A percentile compares a stretch with the other conserved stretches of the same genome.
Conservation (phyloP, 2,888 invertebrate genomes). For the Scaptomyza cyrtandrae region DNA sequence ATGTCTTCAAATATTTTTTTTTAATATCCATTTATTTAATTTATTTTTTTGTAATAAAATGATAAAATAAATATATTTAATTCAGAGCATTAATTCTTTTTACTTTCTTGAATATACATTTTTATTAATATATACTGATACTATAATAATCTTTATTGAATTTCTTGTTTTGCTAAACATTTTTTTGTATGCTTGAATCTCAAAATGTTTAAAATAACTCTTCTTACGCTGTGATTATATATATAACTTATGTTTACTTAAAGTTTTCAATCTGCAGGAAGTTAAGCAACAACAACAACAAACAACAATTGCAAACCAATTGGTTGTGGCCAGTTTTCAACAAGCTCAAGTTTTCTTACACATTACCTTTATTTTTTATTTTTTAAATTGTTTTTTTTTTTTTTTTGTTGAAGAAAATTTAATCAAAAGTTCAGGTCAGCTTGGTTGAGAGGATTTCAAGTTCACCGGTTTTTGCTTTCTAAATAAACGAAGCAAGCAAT, state of each 20-base stretch:
- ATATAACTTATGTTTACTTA: slow-evolving; percentile 24
- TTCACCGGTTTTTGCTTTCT: slow-evolving; percentile 72
- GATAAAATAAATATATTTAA: too few species aligned
- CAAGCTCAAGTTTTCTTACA: slow-evolving; percentile 29
- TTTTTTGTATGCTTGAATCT: not conserved
- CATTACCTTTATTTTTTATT: slow-evolving; percentile 3
- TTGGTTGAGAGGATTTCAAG: slow-evolving; percentile 40
- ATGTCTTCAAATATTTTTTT: too few species aligned
- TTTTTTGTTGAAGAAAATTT: slow-evolving; percentile 58
- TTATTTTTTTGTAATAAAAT: too few species aligned
- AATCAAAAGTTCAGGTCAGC: slow-evolving; percentile 65
- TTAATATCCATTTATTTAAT: too few species aligned
- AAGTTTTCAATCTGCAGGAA: slow-evolving; percentile 40
- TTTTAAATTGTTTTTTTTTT: slow-evolving; percentile 13
- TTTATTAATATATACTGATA: not conserved
- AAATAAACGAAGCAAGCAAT: slow-evolving; percentile 60
- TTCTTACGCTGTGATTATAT: not conserved
- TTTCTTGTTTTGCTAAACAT: not conserved
- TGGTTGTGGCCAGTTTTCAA: slow-evolving; percentile 32
- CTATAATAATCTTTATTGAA: not conserved
- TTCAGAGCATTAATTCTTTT: too few species aligned
- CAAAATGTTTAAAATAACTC: not conserved
- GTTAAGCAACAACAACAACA: slow-evolving; percentile 19
- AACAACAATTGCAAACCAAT: slow-evolving; percentile 26
- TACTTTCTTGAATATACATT: not conserved